Conservation (phyloP, 2,113 vertebrate genomes). For the Aegithalos caudatus region DNA sequence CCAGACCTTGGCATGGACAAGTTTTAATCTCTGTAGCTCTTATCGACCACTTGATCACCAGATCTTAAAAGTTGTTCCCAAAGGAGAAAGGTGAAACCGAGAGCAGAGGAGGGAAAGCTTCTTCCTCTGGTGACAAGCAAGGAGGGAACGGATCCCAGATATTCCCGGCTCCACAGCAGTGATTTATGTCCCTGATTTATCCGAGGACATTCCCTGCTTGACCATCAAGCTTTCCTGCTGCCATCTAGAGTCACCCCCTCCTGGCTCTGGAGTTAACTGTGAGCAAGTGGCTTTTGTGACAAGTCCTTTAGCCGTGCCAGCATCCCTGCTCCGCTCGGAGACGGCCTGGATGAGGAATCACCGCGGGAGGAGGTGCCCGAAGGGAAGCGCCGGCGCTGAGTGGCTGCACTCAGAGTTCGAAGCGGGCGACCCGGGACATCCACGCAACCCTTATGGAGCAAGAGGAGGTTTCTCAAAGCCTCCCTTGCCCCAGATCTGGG, state of each 20-base stretch:
- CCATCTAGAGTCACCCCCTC: neutral
- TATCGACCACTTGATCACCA: neutral
- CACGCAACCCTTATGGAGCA: neutral
- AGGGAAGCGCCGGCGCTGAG: neutral
- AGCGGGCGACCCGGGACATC: neutral
- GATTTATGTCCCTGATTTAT: neutral
- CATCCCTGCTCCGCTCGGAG: fast-evolving
- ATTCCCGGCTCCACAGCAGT: neutral
- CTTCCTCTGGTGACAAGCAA: neutral
- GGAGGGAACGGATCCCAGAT: fast-evolving
- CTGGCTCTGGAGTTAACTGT: neutral
- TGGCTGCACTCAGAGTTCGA: fast-evolving
- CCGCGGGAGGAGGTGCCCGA: neutral
- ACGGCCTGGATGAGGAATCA: neutral
- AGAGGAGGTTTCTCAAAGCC: slow-evolving; percentile 32
- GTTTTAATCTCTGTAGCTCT: neutral
- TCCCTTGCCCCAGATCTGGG: slow-evolving; percentile 18
- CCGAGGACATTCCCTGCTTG: neutral
- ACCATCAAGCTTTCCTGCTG: neutral
- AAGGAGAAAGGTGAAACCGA: neutral
- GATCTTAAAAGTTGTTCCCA: neutral
- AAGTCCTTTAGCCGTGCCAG: neutral
- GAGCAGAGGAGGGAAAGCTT: neutral
- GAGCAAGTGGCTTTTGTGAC: neutral
- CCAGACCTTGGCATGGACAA: neutral